These are phyloP conservation scores for Leucoma salicis DNA, from an alignment of 2,888 invertebrate species.

Conservation along the genomic window DNA sequence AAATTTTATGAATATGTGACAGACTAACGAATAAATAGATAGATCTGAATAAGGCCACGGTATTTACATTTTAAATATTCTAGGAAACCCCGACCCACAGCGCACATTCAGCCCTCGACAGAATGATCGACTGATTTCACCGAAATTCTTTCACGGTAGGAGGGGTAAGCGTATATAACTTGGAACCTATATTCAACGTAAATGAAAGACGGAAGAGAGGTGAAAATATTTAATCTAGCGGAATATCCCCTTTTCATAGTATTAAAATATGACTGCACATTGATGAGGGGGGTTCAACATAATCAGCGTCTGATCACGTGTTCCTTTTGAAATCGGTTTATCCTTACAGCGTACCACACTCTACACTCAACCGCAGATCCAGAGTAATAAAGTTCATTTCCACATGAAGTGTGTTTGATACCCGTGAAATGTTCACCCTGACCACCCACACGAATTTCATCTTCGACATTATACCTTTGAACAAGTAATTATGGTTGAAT, in stretches of 20 bases:
- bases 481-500: constrained; percentile 75
- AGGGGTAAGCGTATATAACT: constrained; percentile 5
- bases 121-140: constrained; percentile 4
- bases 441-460: constrained; percentile 51
- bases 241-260: constrained; percentile 65
- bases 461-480: constrained; percentile 65
- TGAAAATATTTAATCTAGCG: constrained; percentile 56
- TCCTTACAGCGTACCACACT: constrained; percentile 51
- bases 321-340: constrained; percentile 78
- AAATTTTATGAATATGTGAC: no score
- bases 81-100: background rate
- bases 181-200: constrained; percentile 7
- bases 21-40: background rate
- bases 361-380: constrained; percentile 42
- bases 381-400: constrained; percentile 38
- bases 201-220: constrained; percentile 31
- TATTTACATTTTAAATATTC: background rate
- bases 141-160: constrained; percentile 2
- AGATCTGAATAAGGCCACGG: background rate
- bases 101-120: background rate
- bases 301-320: constrained; percentile 78
- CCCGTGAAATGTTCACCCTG: constrained; percentile 48
- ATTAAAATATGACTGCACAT: constrained; percentile 75
- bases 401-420: constrained; percentile 24
- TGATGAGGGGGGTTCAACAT: constrained; percentile 47